Evolutionary conservation across 2,888 invertebrate species (phyloP), one percentile per base, ranked within the genome.

Genomic region (Lycocerus yunnanus): DNA sequence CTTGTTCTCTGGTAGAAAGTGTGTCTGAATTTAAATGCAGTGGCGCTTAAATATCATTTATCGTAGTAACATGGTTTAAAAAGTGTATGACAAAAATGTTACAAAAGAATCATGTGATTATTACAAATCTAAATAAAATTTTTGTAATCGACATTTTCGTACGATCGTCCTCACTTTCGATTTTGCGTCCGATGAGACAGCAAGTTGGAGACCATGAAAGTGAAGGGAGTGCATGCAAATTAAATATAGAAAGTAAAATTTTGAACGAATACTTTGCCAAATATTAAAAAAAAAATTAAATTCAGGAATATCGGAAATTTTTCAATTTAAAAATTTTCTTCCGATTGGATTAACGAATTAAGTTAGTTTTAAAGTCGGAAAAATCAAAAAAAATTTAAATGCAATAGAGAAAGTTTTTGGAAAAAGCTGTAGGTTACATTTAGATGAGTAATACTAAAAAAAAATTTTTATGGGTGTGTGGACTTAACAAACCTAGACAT

Each of bases 191-290:
- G 43, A 43, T 43, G 43, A 43, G 43, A 43, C n/a, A n/a, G 43
- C 43, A 43, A 43, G 59, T 27, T 71, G 18, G 58, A 74, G 43
- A 58, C 69, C 71, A 74, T 70, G 74, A 78, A 78, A 78, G 78
- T 78, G 78, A 78, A 78, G 76, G 78, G 78, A 76, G 68, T 66
- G 59, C 73, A 78, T 76, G 78, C 72, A 74, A 76, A 78, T 78
- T 65, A 43, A 43, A 43, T 43, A 74, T 78, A 78, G 78, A 78
- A 76, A 78, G 75, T 74, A 65, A 76, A 73, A 72, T 74, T 73
- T 71, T 73, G 73, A 69, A 69, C 68, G 69, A 69, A 68, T 72
- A 43, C 43, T 43, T n/a, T n/a, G n/a, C 6, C 43, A 43, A 43
- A 43, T 43, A 43, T 43, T 43, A 6, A n/a, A n/a, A n/a, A n/a